Percentiles rank a stretch among this genome's conserved stretches.
Evolutionary conservation across 2,888 invertebrate species (phyloP).

Genomic region (Hypsopygia costalis): DNA sequence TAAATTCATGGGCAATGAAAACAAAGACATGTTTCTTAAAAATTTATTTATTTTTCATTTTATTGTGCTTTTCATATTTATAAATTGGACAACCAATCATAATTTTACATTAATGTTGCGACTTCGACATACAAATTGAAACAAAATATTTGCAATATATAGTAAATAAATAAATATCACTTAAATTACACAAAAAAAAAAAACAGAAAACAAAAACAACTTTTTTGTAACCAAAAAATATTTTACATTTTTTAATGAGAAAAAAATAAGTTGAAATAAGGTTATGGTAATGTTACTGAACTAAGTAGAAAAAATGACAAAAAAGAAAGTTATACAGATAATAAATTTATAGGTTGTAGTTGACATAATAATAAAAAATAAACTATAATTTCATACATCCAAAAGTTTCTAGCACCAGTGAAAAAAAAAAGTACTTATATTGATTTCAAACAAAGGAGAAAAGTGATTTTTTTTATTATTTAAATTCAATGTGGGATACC

Average conservation of each 20-base stretch:
- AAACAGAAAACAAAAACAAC: constrained; percentile 39
- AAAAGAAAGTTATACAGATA: not conserved
- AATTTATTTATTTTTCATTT: constrained; percentile 77
- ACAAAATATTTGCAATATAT: too few relatives aligned
- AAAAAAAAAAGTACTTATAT: constrained; percentile 25
- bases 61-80: constrained; percentile 77
- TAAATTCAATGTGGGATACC: constrained; percentile 48
- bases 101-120: constrained; percentile 60
- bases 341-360: not conserved
- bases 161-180: constrained; percentile 61
- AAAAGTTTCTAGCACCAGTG: constrained; percentile 55
- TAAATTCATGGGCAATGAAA: too few relatives aligned
- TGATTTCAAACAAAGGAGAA: constrained; percentile 24
- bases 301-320: too few relatives aligned
- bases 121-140: constrained; percentile 52
- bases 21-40: constrained; percentile 45
- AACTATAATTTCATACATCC: constrained; percentile 19
- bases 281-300: too few relatives aligned
- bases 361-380: too few relatives aligned
- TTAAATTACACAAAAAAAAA: constrained; percentile 39
- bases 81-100: constrained; percentile 55
- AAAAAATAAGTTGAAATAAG: not conserved
- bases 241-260: constrained; percentile 19
- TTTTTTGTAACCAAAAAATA: constrained; percentile 30
- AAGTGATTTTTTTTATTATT: constrained; percentile 32